Base-by-base conservation (phyloP, 2,888 invertebrate species). In the Macrophya alboannulata region DNA sequence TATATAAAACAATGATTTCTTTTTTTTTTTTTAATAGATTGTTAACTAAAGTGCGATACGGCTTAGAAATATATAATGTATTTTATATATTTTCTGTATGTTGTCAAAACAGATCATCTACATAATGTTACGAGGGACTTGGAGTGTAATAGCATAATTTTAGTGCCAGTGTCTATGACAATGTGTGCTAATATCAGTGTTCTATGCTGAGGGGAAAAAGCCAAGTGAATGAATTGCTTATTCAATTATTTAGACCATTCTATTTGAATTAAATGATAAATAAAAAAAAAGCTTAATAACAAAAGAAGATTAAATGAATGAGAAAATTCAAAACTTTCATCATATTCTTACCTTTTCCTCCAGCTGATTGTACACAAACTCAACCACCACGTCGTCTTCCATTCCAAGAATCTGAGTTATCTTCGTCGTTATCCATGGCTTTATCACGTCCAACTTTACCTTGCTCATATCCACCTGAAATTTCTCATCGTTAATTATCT, bases 361-460 rank as follows among this genome's bases (percentile, higher is more conserved):
- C 85, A 99, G 95, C 94, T 99, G 99, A 94, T 99, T 99, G 95
- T 99, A 98, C 89, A 99, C 99, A 95, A 99, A 99, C 94, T 99
- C 99, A 88, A 99, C 98, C 89, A 99, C 97, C 65, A 99, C 99
- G 94, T 99, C 99, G 94, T 99, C 99, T 94, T 99, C 99, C 94
- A 99, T 98, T 90, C 98, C 98, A 84, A 99, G 95, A 86, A 99
- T 97, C 92, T 99, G 98, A 3, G 99, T 99, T 86, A 99, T 97
- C 94, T 98, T 98, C 93, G 98, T 97, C 45, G 99, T 98, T 92
- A 99, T 99, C 99, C 99, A 99, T 88, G 99, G 99, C 93, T 99
- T 99, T 91, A 99, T 95, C 72, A 98, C 98, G 92, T 99, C 99
- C 91, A 99, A 94, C 94, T 99, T 99, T 86, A 99, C 98, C 95